Evolutionary conservation across 64 coral and sea anemone species (phyloP).

Genomic region (Porites australiensis): DNA sequence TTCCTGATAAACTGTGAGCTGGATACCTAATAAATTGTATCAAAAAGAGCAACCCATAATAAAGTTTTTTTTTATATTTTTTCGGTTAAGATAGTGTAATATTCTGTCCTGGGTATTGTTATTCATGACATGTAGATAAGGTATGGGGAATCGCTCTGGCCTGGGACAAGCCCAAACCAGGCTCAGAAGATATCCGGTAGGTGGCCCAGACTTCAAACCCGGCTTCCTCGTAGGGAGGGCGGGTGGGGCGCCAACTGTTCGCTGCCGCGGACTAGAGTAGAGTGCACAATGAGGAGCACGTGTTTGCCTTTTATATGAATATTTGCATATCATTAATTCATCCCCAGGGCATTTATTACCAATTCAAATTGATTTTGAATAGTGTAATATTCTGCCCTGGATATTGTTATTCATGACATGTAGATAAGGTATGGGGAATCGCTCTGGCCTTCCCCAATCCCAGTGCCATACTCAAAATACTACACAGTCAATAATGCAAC

Average conservation of each 20-base stretch:
- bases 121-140: slow-evolving; percentile 41
- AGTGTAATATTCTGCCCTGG: slow-evolving; percentile 33
- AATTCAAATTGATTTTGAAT: background rate
- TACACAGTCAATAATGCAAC: background rate
- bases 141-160: slow-evolving; percentile 25
- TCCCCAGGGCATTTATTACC: too few species aligned
- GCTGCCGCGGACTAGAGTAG: background rate
- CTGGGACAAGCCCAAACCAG: background rate
- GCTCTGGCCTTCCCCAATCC: background rate
- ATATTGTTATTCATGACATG: slow-evolving; percentile 42
- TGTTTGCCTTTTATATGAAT: too few species aligned
- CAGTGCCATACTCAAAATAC: background rate
- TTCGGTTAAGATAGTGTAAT: slow-evolving; percentile 26
- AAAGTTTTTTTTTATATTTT: too few species aligned
- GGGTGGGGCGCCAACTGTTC: background rate
- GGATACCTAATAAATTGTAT: too few species aligned
- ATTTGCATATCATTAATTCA: too few species aligned
- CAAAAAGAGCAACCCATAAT: too few species aligned
- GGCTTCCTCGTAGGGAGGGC: too few species aligned
- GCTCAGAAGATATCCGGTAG: too few species aligned
- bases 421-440: slow-evolving; percentile 38
- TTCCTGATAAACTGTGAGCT: too few species aligned
- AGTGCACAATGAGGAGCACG: too few species aligned
- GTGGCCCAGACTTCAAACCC: too few species aligned
- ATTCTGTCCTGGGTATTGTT: slow-evolving; percentile 42